Percentiles rank a stretch among this genome's conserved stretches.
Conservation (phyloP, 2,113 vertebrate genomes). For the Emberiza fucata region DNA sequence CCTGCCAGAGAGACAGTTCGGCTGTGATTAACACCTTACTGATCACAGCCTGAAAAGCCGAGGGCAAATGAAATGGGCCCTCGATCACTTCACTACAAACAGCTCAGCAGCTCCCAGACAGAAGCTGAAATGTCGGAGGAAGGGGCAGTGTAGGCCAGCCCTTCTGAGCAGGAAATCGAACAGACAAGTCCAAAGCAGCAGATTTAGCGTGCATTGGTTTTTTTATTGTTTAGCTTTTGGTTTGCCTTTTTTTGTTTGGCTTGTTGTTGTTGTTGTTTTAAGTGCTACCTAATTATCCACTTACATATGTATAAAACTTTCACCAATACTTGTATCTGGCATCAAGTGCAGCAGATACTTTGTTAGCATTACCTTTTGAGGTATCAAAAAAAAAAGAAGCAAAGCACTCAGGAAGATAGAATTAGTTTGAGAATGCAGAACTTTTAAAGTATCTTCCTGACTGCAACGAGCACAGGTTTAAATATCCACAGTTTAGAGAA, state of each 20-base stretch:
- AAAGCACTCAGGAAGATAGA: background rate
- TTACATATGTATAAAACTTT: background rate
- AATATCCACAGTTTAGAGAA: background rate
- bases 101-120: background rate
- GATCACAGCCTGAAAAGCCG: background rate
- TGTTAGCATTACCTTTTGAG: background rate
- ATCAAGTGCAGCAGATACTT: background rate
- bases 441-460: background rate
- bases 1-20: accelerated
- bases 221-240: background rate
- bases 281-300: background rate
- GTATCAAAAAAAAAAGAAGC: background rate
- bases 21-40: background rate
- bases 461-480: background rate
- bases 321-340: background rate
- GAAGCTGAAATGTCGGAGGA: background rate
- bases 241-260: too few species aligned
- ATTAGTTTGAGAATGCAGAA: background rate
- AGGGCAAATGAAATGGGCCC: background rate
- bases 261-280: background rate
- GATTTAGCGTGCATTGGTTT: accelerated
- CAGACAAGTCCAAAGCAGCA: background rate
- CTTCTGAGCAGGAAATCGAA: background rate
- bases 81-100: background rate
- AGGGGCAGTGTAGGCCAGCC: background rate